Conservation (phyloP, 2,888 invertebrate species). For the Agapostemon virescens region DNA sequence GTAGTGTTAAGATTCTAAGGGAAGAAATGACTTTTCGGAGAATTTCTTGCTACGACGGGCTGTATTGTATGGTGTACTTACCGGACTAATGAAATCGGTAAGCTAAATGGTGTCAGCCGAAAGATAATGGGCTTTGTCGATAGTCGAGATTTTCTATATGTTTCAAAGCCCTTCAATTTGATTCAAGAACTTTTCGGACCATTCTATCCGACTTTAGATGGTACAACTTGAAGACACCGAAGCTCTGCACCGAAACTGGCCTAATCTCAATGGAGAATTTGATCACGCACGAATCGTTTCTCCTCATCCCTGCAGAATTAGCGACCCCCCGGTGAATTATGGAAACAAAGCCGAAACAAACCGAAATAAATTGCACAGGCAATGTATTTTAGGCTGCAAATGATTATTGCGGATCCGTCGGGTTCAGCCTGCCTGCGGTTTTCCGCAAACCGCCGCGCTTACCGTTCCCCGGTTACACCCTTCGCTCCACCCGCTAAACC, state of each 20-base stretch:
- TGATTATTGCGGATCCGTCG: slow-evolving; percentile 78
- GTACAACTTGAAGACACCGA: not conserved
- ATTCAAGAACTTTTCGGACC: too few species aligned
- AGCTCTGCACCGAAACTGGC: not conserved
- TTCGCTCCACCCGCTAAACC: slow-evolving; percentile 53
- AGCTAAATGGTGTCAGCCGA: too few species aligned
- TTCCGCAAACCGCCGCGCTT: slow-evolving; percentile 73
- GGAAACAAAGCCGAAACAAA: slow-evolving; percentile 76
- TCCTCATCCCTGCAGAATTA: slow-evolving; percentile 2
- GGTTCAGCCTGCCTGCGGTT: slow-evolving; percentile 74
- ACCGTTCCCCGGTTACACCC: slow-evolving; percentile 66
- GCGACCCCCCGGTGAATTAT: slow-evolving; percentile 71
- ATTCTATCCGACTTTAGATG: too few species aligned
- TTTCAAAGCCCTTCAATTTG: too few species aligned
- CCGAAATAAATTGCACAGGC: slow-evolving; percentile 77
- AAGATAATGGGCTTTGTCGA: too few species aligned
- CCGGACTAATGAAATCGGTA: too few species aligned
- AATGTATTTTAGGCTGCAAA: slow-evolving; percentile 78
- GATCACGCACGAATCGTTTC: not conserved
- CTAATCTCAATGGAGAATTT: not conserved
- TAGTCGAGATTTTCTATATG: too few species aligned
- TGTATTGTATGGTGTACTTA: too few species aligned
- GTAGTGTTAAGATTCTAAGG: too few species aligned
- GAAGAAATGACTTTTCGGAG: too few species aligned
- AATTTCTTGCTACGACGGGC: too few species aligned